Conservation (phyloP, 2,113 vertebrate genomes). For the Macquaria australasica region DNA sequence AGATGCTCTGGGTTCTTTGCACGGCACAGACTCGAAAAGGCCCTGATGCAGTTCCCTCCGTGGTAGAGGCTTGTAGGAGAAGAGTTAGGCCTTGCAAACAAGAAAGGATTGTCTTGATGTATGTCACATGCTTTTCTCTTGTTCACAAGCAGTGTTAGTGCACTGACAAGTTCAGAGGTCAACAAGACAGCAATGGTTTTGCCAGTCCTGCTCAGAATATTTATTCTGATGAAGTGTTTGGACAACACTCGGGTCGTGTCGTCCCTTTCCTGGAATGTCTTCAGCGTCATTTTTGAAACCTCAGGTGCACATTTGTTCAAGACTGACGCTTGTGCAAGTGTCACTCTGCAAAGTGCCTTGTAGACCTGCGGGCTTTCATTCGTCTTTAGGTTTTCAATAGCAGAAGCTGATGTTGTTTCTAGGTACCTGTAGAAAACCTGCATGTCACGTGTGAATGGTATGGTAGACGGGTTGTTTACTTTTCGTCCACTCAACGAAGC, state of each 20-base stretch:
- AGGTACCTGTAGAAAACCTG: slow-evolving; percentile 52
- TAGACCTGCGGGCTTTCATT: slow-evolving; percentile 39
- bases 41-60: slow-evolving; percentile 38
- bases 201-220: slow-evolving; percentile 6
- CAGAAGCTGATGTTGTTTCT: slow-evolving; percentile 34
- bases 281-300: slow-evolving; percentile 65
- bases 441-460: slow-evolving; percentile 64
- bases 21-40: slow-evolving; percentile 43
- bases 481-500: neutral
- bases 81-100: slow-evolving; percentile 66
- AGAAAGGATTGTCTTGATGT: slow-evolving; percentile 47
- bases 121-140: slow-evolving; percentile 56
- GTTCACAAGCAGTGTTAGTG: slow-evolving; percentile 49
- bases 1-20: slow-evolving; percentile 66
- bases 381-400: slow-evolving; percentile 37
- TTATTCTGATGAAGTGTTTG: slow-evolving; percentile 64
- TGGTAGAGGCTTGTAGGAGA: slow-evolving; percentile 19
- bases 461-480: slow-evolving; percentile 42
- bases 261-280: slow-evolving; percentile 53
- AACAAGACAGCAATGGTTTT: slow-evolving; percentile 51
- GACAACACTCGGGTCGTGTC: slow-evolving; percentile 40
- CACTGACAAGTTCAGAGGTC: slow-evolving; percentile 51
- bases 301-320: slow-evolving; percentile 53
- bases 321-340: slow-evolving; percentile 51
- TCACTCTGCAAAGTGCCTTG: slow-evolving; percentile 54